Conservation (phyloP, 1,140 invertebrate genomes). For the Paralvinella palmiformis region DNA sequence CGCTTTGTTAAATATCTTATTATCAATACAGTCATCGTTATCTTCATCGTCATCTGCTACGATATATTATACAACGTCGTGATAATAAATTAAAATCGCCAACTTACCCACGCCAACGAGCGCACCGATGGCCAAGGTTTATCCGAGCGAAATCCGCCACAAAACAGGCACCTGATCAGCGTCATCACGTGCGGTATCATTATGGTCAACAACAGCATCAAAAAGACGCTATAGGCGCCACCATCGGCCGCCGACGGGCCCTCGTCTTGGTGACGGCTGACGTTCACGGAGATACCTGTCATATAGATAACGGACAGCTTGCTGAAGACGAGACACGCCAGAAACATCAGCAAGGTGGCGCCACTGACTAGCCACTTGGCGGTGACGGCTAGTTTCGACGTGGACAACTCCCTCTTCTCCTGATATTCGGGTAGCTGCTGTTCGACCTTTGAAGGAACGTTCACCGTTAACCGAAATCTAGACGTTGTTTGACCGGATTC, state of each 20-base stretch:
- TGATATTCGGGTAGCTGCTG: too few species aligned
- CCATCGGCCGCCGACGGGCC: neutral
- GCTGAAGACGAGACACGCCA: neutral
- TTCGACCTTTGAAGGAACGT: too few species aligned
- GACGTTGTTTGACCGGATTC: too few species aligned
- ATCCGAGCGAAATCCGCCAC: conserved; percentile 1
- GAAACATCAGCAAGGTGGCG: neutral
- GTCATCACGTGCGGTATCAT: conserved; percentile 10
- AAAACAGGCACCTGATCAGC: conserved; percentile 1
- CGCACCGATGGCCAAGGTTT: conserved; percentile 13
- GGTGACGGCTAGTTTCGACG: too few species aligned
- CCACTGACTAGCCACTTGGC: conserved; percentile 10
- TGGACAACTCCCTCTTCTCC: too few species aligned
- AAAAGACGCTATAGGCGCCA: neutral
- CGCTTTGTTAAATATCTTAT: too few species aligned
- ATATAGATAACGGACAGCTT: conserved; percentile 1
- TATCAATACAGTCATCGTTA: neutral
- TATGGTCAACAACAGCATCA: conserved; percentile 3
- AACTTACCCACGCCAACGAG: neutral
- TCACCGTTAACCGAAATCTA: too few species aligned
- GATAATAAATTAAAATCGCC: neutral
- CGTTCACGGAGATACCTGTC: neutral
- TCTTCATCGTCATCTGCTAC: neutral
- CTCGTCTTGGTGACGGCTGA: neutral
- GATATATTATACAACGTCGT: neutral